Base-by-base conservation (phyloP, 1,140 invertebrate genomes). In the Laupala kohalensis region DNA sequence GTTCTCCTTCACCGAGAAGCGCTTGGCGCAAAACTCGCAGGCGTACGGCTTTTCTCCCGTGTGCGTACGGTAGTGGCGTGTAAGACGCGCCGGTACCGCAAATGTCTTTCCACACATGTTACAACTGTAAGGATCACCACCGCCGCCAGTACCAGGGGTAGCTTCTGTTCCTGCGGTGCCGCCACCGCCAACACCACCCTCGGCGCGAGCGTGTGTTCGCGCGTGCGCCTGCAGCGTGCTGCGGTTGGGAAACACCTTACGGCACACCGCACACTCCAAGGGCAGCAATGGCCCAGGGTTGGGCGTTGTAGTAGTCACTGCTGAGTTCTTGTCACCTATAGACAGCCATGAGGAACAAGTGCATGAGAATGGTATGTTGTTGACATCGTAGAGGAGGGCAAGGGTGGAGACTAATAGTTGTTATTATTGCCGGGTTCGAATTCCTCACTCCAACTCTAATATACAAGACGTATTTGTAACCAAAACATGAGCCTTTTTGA, bases 81-180 rank as follows among this genome's bases (percentile, higher is more conserved):
- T 93, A 69, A 97, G 83, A 65, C 95, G 82, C n/a, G 93, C 94
- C 4, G 92, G 93, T 23, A 95, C 93, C 4, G 92, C 90, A 80
- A 96, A 96, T 0, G 92, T 94, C 79, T 97, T 97, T 71, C 90
- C 87, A 81, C 95, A 97, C 71, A 95, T 90, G 78, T 93, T 91
- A 80, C 94, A 97, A 63, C 90, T 87, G 80, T 94, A 93, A 5
- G 90, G 91, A 80, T 93, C 91, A 6, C 87, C 84, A 28, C 53
- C 81, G 80, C 23, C 83, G 80, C 25, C 76, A 0, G 76, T 76
- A 74, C 88, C 86, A 3, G 83, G 83, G 70, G 84, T 79, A 25
- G 86, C 71, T 74, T 88, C 86, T 72, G 83, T 84, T 74, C 87
- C 85, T 73, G 84, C 87, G 0, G 85, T 79, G 72, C 78, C 84